A percentile compares a stretch with the other conserved stretches of the same genome.
These are phyloP conservation scores for Hemibagrus guttatus DNA, from an alignment of 2,797 vertebrate species.

Conservation along the genomic window DNA sequence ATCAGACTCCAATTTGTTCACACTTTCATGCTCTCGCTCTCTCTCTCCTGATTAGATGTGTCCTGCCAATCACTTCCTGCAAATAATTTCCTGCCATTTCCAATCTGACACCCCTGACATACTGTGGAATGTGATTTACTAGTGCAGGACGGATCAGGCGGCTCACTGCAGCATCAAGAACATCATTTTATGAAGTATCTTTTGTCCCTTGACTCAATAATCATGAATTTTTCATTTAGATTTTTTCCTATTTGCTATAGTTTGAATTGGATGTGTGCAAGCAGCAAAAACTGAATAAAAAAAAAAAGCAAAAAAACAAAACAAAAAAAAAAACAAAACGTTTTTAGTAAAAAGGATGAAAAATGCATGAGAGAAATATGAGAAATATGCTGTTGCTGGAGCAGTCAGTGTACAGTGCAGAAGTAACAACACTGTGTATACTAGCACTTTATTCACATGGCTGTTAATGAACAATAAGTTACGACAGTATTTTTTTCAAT, in stretches of 20 bases:
- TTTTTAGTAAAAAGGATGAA: background rate
- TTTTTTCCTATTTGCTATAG: background rate
- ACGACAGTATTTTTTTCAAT: background rate
- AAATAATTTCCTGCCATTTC: constrained; percentile 2
- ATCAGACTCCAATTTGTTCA: background rate
- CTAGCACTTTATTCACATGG: background rate
- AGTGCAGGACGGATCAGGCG: background rate
- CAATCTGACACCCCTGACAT: constrained; percentile 8
- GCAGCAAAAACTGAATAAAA: background rate
- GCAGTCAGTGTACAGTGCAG: background rate
- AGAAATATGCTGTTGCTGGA: background rate
- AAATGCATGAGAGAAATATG: background rate
- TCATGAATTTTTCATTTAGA: background rate
- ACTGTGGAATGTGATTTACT: background rate
- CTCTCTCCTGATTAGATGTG: background rate
- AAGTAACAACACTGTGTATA: background rate
- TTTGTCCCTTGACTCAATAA: background rate
- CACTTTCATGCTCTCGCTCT: background rate
- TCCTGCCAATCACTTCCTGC: background rate
- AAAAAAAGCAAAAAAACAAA: too few species aligned
- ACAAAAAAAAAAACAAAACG: background rate
- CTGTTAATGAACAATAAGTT: background rate
- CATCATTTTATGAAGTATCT: constrained; percentile 3
- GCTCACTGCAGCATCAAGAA: background rate
- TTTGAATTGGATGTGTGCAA: background rate